Base-by-base conservation (phyloP, 2,888 invertebrate genomes). In the Luffia ferchaultella region DNA sequence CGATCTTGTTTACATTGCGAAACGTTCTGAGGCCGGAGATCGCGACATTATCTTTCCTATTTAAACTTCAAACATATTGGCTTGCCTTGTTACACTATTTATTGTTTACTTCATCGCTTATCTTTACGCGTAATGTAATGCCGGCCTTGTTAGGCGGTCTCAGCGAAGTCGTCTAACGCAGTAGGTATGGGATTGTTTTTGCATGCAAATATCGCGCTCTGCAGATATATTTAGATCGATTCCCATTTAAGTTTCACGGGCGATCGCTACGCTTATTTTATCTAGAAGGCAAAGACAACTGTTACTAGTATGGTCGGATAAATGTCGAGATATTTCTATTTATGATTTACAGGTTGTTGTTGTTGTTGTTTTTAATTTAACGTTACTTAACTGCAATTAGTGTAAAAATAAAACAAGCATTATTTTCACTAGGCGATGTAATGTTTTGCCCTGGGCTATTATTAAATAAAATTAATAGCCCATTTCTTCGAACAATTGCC, bases 401-500 rank as follows among this genome's bases (percentile, higher is more conserved):
- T 30, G 12, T 30, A 30, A 30, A 30, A 30, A 30, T 3, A 30
- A 30, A 30, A 30, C 30, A 62, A 64, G 66, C 67, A 72, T 75
- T 69, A 73, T 69, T 76, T 76, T 69, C 59, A 67, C 75, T 71
- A 70, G 69, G 70, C 67, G 68, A 69, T 65, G 69, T 70, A 66
- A 73, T 77, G 30, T 12, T 7, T 12, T 12, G 30, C 30, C 30
- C 30, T 57, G 65, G 65, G 65, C 71, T 73, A 78, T 79, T 78
- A 77, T 74, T 53, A 50, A 53, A 69, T 64, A 65, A 73, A 76
- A 75, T 79, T 75, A 78, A 78, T 76, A 71, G 74, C 70, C 69
- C 62, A 67, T 67, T 74, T 76, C 30, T 66, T 70, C 76, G 76
- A 79, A 80, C 79, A 78, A 80, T 79, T 77, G 76, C 70, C 67